Conservation (phyloP, 2,888 invertebrate species). For the Mythimna vitellina region DNA sequence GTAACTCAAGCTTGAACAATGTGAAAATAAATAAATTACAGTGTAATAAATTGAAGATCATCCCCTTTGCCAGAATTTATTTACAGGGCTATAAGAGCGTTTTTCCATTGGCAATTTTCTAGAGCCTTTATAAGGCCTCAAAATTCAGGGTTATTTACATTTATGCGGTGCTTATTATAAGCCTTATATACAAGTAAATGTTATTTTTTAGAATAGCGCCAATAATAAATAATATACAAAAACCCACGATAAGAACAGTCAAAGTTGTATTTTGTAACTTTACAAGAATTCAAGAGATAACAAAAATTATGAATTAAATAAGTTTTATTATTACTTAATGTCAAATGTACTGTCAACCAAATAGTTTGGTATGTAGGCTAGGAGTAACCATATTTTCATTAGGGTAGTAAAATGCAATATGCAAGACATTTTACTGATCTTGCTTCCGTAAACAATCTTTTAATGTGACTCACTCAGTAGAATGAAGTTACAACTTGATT, state of each 20-base stretch:
- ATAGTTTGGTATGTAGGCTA: neutral
- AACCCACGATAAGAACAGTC: neutral
- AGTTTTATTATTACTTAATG: conserved; percentile 6
- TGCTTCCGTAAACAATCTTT: too few species aligned
- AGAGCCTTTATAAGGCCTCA: neutral
- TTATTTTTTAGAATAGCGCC: neutral
- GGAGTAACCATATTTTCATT: neutral
- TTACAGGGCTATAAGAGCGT: neutral
- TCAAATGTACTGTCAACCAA: conserved; percentile 36
- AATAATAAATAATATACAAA: too few species aligned
- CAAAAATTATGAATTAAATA: conserved; percentile 15
- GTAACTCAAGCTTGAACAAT: conserved; percentile 25
- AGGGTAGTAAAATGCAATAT: neutral
- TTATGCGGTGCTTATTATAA: conserved; percentile 13
- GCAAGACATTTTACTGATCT: neutral
- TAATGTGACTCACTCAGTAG: neutral
- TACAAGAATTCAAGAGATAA: conserved; percentile 1
- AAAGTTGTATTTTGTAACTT: neutral
- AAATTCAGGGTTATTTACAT: neutral
- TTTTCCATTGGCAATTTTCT: neutral
- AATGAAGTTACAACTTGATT: neutral
- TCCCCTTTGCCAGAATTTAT: neutral
- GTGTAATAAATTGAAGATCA: neutral
- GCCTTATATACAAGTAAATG: neutral
- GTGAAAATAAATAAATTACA: conserved; percentile 7